Evolutionary conservation across 2,113 vertebrate genomes (phyloP).

Genomic region (Callocephalon fimbriatum): DNA sequence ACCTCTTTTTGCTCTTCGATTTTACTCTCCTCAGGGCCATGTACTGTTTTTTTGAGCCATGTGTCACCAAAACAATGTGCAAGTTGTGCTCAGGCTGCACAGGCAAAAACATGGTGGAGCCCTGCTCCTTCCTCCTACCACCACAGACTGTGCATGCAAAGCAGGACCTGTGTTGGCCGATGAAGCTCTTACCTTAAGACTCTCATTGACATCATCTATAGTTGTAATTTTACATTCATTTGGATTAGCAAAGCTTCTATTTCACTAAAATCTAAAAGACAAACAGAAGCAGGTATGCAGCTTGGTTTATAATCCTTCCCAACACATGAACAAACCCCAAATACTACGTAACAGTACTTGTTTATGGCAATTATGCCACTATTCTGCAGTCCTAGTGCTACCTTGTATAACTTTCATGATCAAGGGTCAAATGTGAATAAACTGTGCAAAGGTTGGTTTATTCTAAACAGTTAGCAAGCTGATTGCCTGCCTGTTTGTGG

Average conservation of each 20-base stretch:
- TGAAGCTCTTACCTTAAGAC: background rate
- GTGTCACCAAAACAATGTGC: rapidly evolving
- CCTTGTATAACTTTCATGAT: background rate
- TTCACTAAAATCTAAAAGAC: background rate
- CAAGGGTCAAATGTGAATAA: background rate
- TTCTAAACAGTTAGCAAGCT: background rate
- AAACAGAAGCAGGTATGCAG: background rate
- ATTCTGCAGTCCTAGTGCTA: background rate
- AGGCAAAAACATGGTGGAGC: rapidly evolving
- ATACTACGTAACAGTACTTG: rapidly evolving
- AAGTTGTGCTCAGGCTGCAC: rapidly evolving
- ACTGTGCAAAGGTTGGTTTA: background rate
- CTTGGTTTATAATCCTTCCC: background rate
- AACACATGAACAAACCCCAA: background rate
- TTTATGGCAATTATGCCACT: background rate
- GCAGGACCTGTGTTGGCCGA: rapidly evolving
- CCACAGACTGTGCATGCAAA: background rate
- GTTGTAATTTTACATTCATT: background rate
- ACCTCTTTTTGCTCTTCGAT: rapidly evolving
- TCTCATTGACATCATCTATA: background rate
- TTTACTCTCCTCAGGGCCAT: rapidly evolving
- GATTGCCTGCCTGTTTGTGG: rapidly evolving
- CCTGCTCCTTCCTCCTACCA: background rate
- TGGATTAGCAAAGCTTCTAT: rapidly evolving
- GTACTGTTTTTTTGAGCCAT: background rate